These are phyloP conservation scores for Echeneis naucrates DNA, from an alignment of 2,797 vertebrate species.

Conservation along the genomic window DNA sequence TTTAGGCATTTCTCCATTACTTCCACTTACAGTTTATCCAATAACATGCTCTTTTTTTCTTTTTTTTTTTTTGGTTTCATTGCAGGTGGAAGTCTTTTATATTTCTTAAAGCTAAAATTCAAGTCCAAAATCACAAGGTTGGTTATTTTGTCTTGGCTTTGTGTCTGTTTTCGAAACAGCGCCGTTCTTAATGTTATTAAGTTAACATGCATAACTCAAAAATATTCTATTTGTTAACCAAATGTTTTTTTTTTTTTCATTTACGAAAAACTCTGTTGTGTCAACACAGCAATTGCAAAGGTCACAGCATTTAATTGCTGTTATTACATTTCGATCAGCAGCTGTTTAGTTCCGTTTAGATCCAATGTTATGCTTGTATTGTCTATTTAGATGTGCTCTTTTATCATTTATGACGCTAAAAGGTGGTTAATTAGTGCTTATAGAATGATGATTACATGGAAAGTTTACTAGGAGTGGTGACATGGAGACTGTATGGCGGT, in stretches of 20 bases:
- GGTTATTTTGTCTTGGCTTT: slow-evolving; percentile 17
- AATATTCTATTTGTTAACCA: too few relatives aligned
- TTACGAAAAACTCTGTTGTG: too few relatives aligned
- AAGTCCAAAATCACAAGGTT: slow-evolving; percentile 16
- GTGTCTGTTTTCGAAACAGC: slow-evolving; percentile 8
- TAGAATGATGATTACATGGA: slow-evolving; percentile 64
- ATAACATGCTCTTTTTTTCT: slow-evolving; percentile 11
- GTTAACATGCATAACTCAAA: too few relatives aligned
- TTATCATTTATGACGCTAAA: slow-evolving; percentile 47
- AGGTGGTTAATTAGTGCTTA: slow-evolving; percentile 52
- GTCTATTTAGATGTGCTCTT: slow-evolving; percentile 37
- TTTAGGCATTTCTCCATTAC: slow-evolving; percentile 49
- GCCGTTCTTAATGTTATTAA: not conserved
- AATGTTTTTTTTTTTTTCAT: too few relatives aligned
- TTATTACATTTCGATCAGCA: slow-evolving; percentile 38
- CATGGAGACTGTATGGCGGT: slow-evolving; percentile 70
- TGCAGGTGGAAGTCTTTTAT: not conserved
- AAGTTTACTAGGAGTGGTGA: slow-evolving; percentile 49
- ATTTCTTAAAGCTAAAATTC: slow-evolving; percentile 13
- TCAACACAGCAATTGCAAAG: slow-evolving; percentile 15
- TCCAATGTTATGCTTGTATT: slow-evolving; percentile 35
- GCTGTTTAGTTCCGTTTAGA: slow-evolving; percentile 26
- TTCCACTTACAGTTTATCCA: slow-evolving; percentile 32
- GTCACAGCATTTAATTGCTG: slow-evolving; percentile 14
- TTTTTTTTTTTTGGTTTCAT: slow-evolving; percentile 4